These are phyloP conservation scores for Timema cristinae DNA, from an alignment of 2,888 invertebrate genomes.

Conservation along the genomic window DNA sequence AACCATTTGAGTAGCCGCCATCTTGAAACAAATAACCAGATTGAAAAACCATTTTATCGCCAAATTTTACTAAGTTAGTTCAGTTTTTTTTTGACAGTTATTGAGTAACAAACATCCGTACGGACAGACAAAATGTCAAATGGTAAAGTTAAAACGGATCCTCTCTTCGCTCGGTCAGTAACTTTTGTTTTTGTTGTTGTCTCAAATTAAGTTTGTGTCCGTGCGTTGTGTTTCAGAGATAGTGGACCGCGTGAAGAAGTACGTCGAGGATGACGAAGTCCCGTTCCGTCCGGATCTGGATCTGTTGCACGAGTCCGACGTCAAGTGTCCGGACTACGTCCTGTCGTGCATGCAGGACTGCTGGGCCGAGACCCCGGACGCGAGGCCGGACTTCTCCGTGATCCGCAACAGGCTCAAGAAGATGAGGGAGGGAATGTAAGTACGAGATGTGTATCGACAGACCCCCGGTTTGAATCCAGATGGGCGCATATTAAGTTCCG, in stretches of 20 bases:
- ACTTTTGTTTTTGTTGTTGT: too few relatives aligned
- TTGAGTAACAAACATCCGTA: too few relatives aligned
- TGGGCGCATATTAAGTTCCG: too few relatives aligned
- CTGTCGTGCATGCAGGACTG: conserved; percentile 79
- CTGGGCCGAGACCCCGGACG: conserved; percentile 82
- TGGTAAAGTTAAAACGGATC: too few relatives aligned
- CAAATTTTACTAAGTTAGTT: too few relatives aligned
- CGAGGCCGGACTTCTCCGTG: conserved; percentile 78
- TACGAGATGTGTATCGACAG: conserved; percentile 32
- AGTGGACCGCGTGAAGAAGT: conserved; percentile 73
- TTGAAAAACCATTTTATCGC: too few relatives aligned
- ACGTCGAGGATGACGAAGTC: conserved; percentile 61
- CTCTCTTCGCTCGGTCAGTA: too few relatives aligned
- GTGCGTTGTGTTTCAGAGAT: conserved; percentile 59
- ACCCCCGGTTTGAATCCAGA: too few relatives aligned
- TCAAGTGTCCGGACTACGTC: conserved; percentile 77
- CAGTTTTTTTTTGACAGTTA: too few relatives aligned
- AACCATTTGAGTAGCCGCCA: too few relatives aligned
- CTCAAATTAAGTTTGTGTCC: conserved; percentile 25
- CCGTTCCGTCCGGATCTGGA: conserved; percentile 77
- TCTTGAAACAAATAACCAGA: too few relatives aligned
- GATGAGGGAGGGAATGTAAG: conserved; percentile 84
- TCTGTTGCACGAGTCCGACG: conserved; percentile 63
- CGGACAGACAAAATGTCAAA: too few relatives aligned
- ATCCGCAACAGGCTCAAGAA: conserved; percentile 78